Evolutionary conservation across 2,113 vertebrate species (phyloP), one percentile per base, ranked within the genome.

Genomic region (Columbina picui): DNA sequence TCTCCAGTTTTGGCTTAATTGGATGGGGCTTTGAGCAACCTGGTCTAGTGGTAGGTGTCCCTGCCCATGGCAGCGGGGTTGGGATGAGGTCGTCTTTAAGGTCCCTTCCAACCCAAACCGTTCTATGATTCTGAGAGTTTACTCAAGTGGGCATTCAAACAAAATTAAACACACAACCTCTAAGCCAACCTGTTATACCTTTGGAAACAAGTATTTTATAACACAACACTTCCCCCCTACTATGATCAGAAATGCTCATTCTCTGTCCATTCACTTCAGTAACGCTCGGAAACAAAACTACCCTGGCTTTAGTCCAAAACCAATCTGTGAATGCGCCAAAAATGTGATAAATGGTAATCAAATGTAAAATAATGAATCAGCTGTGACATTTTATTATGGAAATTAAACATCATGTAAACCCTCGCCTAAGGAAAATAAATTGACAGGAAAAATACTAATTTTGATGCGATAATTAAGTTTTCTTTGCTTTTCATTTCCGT

Each of bases 391-490:
- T 94, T 92, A 95, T 91, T 95, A 97, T 95, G 94, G 91, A 97
- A 95, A 97, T 96, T 89, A 94, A 97, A 73, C 88, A 73, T 91
- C 84, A 29, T 90, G 80, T 73, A 96, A 83, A 93, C 63, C 67
- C 87, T 96, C 92, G 95, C 96, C 96, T 93, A 50, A 90, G 91
- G 96, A 94, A 91, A 96, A 91, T 61, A 94, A 94, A 94, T 91
- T 95, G 96, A 94, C 90, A 78, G 92, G 87, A 94, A 97, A 94
- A 96, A 95, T 77, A 98, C 97, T 98, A 98, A 99, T 98, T 99
- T 98, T 97, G 87, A 95, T 97, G 97, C 97, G 97, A 98, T 98
- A 98, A 98, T 98, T 98, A 98, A 96, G 96, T 98, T 98, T 98
- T 97, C 95, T 97, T 97, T 97, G 96, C 90, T 97, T 96, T 98